Base-by-base conservation (phyloP, 2,888 invertebrate genomes). In the Synergus itoensis region DNA sequence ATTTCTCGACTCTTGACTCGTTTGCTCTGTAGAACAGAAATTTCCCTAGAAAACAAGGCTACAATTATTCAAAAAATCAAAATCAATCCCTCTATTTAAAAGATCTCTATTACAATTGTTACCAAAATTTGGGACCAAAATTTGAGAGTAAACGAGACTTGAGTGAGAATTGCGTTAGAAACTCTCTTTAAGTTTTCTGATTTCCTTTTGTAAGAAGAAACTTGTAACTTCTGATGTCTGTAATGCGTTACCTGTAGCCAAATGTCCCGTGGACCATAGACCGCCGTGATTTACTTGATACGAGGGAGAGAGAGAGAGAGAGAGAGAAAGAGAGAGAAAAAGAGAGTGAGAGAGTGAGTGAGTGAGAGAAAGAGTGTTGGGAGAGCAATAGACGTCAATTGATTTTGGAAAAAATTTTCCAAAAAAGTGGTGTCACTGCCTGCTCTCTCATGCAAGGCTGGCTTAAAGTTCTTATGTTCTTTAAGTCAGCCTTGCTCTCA, bases 181-280 rank as follows among this genome's bases (percentile, higher is more conserved):
- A 48, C 16, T 69, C 14, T 48, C 7, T 69, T 48, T 67, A 81
- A 53, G 69, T 77, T 77, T 83, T 64, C 76, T 79, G 78, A 57
- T 80, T 79, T 79, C 69, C 77, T 67, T 76, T 40, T 62, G 5
- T 43, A 64, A 60, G 18, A 60, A 18, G 21, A 69, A 75, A 21
- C 63, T 79, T 69, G 77, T 80, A 82, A 77, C 77, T 79, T 82
- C 73, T 77, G 73, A 76, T 79, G 79, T 77, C 53, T 81, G 76
- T 53, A 85, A 86, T 80, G 81, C 85, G 88, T 90, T 90, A 88
- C 87, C 87, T 87, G 86, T 89, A 91, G 90, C 90, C 91, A 91
- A 91, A 91, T 89, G 89, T 90, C 89, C 87, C 88, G 89, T 87
- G 89, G 88, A 90, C 88, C 88, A 89, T 86, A 88, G 86, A 90